Base-by-base conservation (phyloP, 1,140 invertebrate genomes). In the Lepeophtheirus salmonis region DNA sequence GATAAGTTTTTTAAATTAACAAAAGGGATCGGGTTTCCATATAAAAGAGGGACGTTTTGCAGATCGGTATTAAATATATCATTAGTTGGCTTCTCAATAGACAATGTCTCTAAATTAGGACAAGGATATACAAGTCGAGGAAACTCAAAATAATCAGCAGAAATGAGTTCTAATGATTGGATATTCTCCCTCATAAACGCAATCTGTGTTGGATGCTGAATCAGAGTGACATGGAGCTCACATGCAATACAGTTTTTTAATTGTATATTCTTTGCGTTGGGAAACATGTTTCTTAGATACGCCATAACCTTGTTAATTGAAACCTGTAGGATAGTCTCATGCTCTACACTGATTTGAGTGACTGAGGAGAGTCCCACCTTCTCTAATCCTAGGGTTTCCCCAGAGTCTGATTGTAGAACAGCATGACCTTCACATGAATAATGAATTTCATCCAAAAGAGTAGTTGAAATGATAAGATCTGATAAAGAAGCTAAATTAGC, bases 21-120 rank as follows among this genome's bases (percentile, higher is more conserved):
- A 25, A 57, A 57, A n/a, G 55, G 55, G n/a, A 48, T 17, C 23
- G 24, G 21, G 26, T 41, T 57, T 17, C 55, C 55, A 17, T 41
- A 48, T 2, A 26, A 25, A 17, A 26, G 17, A 57, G 55, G 55
- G 20, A 48, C 55, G 17, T 41, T 14, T 14, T 54, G 52, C n/a
- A n/a, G 16, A 22, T 57, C 55, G 22, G 17, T 57, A 23, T 41
- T 57, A 21, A 57, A 57, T 16, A 57, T 17, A 21, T 57, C 55
- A 23, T 54, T 57, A 25, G 55, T 57, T 12, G 55, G 55, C 16
- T 57, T 57, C 23, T 57, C 55, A 16, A 57, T 57, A 25, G n/a
- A 12, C 23, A 57, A 21, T 13, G 13, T 26, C 55, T 57, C 55
- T 17, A 57, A 23, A 18, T 57, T 57, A 17, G 55, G 55, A 57